Conservation (phyloP, 2,797 vertebrate genomes). For the Sebastes umbrosus region DNA sequence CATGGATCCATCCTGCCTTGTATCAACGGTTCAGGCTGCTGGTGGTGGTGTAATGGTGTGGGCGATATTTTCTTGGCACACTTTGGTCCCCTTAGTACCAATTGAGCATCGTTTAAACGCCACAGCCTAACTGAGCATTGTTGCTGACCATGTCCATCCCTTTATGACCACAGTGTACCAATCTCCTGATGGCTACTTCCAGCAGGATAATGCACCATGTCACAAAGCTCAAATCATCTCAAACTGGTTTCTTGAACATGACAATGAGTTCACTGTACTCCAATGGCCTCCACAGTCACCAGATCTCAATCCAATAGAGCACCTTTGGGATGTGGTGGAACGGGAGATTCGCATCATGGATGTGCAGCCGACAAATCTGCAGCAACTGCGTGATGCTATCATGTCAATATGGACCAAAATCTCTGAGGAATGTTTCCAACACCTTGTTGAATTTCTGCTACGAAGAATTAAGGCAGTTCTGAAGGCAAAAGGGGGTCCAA, state of each 20-base stretch:
- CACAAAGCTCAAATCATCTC: background rate
- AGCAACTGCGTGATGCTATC: conserved; percentile 10
- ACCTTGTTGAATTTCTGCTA: background rate
- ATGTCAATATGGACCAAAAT: conserved; percentile 19
- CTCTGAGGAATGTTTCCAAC: conserved; percentile 13
- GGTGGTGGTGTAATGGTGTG: background rate
- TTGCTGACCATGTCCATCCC: background rate
- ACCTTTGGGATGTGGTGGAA: conserved; percentile 39
- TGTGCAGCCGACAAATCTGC: conserved; percentile 58
- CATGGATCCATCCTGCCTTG: conserved; percentile 2
- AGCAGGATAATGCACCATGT: conserved; percentile 36
- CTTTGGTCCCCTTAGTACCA: background rate
- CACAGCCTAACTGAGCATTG: background rate
- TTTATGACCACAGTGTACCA: conserved; percentile 28
- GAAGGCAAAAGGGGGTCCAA: background rate
- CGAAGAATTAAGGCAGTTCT: background rate
- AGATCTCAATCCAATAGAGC: conserved; percentile 8
- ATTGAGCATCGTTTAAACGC: background rate
- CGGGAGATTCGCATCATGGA: conserved; percentile 50
- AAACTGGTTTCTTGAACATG: background rate
- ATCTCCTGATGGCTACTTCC: conserved; percentile 57
- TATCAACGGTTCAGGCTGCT: background rate
- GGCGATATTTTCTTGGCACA: background rate
- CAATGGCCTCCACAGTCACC: background rate
- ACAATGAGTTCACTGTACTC: background rate